Conservation (phyloP, 2,888 invertebrate genomes). For the Platerodrilus igneus region DNA sequence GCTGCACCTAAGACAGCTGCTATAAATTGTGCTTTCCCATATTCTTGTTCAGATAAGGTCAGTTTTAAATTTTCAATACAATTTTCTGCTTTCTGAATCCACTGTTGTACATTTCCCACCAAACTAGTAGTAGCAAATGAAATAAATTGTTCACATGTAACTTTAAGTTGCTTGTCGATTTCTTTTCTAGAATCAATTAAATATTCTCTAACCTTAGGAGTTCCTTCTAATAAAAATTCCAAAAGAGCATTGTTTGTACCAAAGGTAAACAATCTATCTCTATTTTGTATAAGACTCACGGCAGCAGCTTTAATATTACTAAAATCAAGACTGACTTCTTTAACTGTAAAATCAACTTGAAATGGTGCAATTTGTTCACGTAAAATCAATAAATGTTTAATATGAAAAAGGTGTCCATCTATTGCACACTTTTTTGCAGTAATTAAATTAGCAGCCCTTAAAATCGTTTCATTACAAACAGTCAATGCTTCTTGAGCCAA, state of each 20-base stretch:
- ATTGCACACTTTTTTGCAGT: constrained; percentile 67
- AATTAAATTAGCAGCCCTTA: constrained; percentile 76
- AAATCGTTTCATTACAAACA: constrained; percentile 86
- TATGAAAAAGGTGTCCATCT: constrained; percentile 96
- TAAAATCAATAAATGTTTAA: constrained; percentile 94
- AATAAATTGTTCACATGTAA: constrained; percentile 85
- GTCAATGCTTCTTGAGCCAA: constrained; percentile 93
- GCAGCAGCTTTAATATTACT: constrained; percentile 88
- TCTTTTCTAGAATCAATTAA: constrained; percentile 92
- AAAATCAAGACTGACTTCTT: constrained; percentile 91
- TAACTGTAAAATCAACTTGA: constrained; percentile 89
- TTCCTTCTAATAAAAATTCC: constrained; percentile 88
- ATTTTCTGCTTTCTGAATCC: constrained; percentile 65
- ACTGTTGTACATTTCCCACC: constrained; percentile 67
- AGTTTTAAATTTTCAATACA: constrained; percentile 4
- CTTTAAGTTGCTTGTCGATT: constrained; percentile 88
- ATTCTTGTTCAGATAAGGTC: constrained; percentile 36
- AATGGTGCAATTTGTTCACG: constrained; percentile 98
- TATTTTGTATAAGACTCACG: constrained; percentile 67
- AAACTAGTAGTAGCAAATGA: constrained; percentile 70
- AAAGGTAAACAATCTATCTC: constrained; percentile 72
- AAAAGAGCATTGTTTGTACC: constrained; percentile 87
- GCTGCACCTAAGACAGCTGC: constrained; percentile 71
- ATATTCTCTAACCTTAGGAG: constrained; percentile 89
- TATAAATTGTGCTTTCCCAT: constrained; percentile 65